phyloP scores from a whole-genome alignment of 2,888 invertebrate genomes.

The Chrysotoxum bicinctum region DNA sequence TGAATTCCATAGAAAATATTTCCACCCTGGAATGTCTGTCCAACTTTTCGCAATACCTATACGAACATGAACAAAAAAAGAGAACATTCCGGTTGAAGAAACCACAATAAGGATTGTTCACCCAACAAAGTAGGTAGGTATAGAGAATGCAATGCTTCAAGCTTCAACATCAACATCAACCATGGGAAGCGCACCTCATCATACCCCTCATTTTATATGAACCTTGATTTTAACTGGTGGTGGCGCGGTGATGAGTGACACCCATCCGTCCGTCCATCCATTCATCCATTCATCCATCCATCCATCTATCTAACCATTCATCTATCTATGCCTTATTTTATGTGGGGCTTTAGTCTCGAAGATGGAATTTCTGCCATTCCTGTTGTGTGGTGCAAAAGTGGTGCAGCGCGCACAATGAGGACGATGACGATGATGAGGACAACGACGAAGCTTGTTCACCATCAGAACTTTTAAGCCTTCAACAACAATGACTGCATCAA shows the following conservation, averaged over 20 bases:
- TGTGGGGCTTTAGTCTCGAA: slow-evolving; percentile 26
- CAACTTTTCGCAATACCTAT: slow-evolving; percentile 57
- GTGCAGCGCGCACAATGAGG: slow-evolving; percentile 43
- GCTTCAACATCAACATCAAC: slow-evolving; percentile 10
- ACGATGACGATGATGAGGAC: slow-evolving; percentile 37
- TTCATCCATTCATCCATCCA: slow-evolving; percentile 33
- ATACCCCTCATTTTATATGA: slow-evolving; percentile 46
- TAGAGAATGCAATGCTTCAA: slow-evolving; percentile 57
- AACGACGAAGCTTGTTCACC: slow-evolving; percentile 20
- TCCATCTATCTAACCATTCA: slow-evolving; percentile 55
- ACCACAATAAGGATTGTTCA: slow-evolving; percentile 66
- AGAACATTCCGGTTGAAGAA: slow-evolving; percentile 69
- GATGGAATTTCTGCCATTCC: slow-evolving; percentile 54
- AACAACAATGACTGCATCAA: slow-evolving; percentile 29
- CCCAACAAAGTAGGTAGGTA: slow-evolving; percentile 55
- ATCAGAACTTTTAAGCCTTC: slow-evolving; percentile 18
- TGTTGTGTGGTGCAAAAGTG: slow-evolving; percentile 11
- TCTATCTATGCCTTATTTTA: slow-evolving; percentile 58
- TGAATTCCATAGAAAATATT: slow-evolving; percentile 70
- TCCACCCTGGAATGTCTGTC: slow-evolving; percentile 66
- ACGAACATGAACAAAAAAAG: slow-evolving; percentile 10
- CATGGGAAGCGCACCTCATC: slow-evolving; percentile 69
- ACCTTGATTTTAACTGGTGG: slow-evolving; percentile 64
- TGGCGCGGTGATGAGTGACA: slow-evolving; percentile 67
- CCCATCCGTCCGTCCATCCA: slow-evolving; percentile 65